These are phyloP conservation scores for Melieria omissa DNA, from an alignment of 2,888 invertebrate genomes.

Conservation along the genomic window DNA sequence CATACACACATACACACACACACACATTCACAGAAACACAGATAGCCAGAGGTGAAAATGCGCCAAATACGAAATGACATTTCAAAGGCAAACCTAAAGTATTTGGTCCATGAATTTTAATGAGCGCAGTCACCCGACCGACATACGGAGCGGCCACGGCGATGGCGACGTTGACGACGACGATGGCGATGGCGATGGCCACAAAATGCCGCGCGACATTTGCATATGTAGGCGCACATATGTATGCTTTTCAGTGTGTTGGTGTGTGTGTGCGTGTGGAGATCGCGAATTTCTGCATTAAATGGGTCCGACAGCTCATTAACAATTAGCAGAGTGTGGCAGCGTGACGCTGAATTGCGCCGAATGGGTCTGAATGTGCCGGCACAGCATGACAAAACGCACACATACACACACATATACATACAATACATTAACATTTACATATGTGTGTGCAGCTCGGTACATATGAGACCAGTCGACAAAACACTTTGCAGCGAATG, in stretches of 20 bases:
- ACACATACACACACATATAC: no score
- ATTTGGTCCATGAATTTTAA: slow-evolving; percentile 42
- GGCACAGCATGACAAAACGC: neutral
- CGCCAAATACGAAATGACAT: slow-evolving; percentile 33
- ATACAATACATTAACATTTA: no score
- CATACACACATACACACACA: neutral
- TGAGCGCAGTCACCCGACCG: slow-evolving; percentile 35
- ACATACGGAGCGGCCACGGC: slow-evolving; percentile 20
- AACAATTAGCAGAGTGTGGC: slow-evolving; percentile 42
- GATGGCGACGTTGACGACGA: neutral
- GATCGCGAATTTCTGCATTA: neutral
- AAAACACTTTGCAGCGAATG: no score
- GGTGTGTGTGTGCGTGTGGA: no score
- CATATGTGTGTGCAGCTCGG: no score
- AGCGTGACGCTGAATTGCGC: neutral
- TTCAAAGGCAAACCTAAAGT: slow-evolving; percentile 40
- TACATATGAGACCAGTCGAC: no score
- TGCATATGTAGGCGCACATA: no score
- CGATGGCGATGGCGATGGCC: neutral
- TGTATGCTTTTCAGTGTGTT: no score
- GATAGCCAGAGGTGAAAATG: neutral
- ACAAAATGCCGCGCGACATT: no score
- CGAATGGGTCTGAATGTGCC: neutral
- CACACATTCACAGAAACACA: neutral
- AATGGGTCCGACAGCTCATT: slow-evolving; percentile 48